phyloP scores from a whole-genome alignment of 2,888 invertebrate species.

The Eucriotettix oculatus region DNA sequence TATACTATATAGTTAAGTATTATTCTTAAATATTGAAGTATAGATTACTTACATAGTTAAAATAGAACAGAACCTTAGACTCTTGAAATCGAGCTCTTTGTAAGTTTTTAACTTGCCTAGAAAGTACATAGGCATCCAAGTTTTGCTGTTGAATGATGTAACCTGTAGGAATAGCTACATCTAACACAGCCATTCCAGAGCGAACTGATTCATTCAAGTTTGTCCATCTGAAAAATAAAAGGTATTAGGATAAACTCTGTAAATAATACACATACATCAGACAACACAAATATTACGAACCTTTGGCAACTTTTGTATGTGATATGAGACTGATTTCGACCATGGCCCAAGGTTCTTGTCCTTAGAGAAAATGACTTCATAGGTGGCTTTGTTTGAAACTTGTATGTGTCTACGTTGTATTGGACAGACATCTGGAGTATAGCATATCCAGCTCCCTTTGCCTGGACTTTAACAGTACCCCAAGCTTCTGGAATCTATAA shows the following conservation, averaged over 20 bases:
- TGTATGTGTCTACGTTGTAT: constrained; percentile 73
- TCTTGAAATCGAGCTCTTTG: constrained; percentile 70
- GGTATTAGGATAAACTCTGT: neutral
- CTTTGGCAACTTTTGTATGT: constrained; percentile 73
- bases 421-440: constrained; percentile 85
- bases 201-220: constrained; percentile 58
- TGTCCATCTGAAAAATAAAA: constrained; percentile 46
- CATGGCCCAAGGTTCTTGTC: constrained; percentile 59
- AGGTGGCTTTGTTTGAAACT: constrained; percentile 75
- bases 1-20: too few relatives aligned
- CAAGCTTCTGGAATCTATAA: constrained; percentile 77
- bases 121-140: constrained; percentile 67
- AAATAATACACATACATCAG: neutral
- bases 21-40: neutral
- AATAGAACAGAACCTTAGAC: constrained; percentile 79
- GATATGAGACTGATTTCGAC: constrained; percentile 88
- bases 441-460: constrained; percentile 86
- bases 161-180: constrained; percentile 76
- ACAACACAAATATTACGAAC: constrained; percentile 30
- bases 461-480: constrained; percentile 86
- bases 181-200: constrained; percentile 77
- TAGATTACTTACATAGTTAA: constrained; percentile 62
- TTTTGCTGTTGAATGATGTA: constrained; percentile 83
- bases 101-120: constrained; percentile 60
- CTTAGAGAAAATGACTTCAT: constrained; percentile 60